phyloP scores from a whole-genome alignment of 1,140 invertebrate genomes.

The Aphis craccivora region DNA sequence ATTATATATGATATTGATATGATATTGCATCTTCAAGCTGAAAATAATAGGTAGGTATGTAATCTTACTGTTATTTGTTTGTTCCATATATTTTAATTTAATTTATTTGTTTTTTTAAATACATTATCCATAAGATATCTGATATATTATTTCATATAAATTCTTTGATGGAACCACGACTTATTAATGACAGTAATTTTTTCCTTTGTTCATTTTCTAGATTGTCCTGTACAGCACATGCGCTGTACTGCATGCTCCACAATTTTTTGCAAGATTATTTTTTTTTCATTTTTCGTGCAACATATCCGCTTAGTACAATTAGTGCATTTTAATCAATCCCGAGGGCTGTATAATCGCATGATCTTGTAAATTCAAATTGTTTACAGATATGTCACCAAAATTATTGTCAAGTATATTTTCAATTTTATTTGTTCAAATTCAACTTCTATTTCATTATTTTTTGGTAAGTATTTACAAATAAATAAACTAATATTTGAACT shows the following conservation, averaged over 20 bases:
- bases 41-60: background rate
- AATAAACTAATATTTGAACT: too few species aligned
- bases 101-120: background rate
- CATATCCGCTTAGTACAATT: background rate
- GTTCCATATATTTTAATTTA: background rate
- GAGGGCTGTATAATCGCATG: background rate
- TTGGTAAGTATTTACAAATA: too few species aligned
- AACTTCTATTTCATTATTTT: background rate
- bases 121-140: background rate
- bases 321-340: background rate
- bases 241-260: too few species aligned
- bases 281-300: background rate
- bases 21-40: background rate
- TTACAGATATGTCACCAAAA: background rate
- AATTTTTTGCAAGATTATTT: background rate
- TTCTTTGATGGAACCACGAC: background rate
- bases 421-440: background rate
- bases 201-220: background rate
- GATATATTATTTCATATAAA: slow-evolving; percentile 26
- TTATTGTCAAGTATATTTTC: background rate
- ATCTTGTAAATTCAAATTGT: background rate
- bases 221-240: background rate
- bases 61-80: too few species aligned
- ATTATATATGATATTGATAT: too few species aligned
- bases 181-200: background rate